Evolutionary conservation across 2,113 vertebrate genomes (phyloP), one percentile per base, ranked within the genome.

Genomic region (Oncorhynchus clarkii): DNA sequence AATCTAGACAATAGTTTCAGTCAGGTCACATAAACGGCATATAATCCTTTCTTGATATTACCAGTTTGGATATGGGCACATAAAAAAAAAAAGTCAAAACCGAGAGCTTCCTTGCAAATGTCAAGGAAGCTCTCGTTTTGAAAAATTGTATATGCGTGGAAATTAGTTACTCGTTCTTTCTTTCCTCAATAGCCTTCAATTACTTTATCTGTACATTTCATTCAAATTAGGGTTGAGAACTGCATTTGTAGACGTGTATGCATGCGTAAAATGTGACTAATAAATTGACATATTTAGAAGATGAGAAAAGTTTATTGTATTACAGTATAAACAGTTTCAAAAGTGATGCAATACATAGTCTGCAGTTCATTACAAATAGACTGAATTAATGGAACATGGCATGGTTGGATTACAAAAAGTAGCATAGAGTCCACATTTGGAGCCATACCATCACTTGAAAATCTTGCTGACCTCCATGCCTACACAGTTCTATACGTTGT

Each of bases 231-330:
- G 9, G 13, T 29, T 12, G 26, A 65, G 26, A 66, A 66, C 64
- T 24, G 64, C 5, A 60, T 60, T 60, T 60, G n/a, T 16, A 14
- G 78, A 54, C 74, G 79, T 80, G 75, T 29, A 65, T 67, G 75
- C 14, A 14, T 74, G 75, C 74, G 39, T 48, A 89, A 81, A 60
- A 67, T 73, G 27, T 39, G 54, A 13, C 72, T 14, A 12, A 39
- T 76, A 45, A 11, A 34, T 78, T 72, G 22, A 49, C 48, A 13
- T 74, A 66, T 7, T 59, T 79, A 82, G 76, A 45, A 45, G 39
- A 90, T 88, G 81, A 87, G 78, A 88, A 85, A 82, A 79, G 76
- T 92, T 93, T 92, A 91, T 90, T 93, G 78, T 66, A 73, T 78
- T 71, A 68, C 73, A 81, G 73, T 85, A 88, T 84, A 88, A 91